These are phyloP conservation scores for Rambutsinella grinnellia DNA, from an alignment of 2,888 invertebrate genomes.

Conservation along the genomic window DNA sequence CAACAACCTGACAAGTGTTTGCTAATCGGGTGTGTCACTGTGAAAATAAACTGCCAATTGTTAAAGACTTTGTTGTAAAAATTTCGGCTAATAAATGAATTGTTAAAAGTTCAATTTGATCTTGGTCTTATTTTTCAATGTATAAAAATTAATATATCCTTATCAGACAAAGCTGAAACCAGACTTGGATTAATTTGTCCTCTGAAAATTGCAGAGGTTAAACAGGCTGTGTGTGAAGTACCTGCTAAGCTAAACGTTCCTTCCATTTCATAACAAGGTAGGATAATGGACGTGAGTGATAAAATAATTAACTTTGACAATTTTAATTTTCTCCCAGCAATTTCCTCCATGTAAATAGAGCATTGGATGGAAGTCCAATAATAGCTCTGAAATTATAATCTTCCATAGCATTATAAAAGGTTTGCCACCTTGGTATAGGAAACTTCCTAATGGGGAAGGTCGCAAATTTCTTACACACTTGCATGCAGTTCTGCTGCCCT, in stretches of 20 bases:
- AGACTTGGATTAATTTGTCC: slow-evolving; percentile 10
- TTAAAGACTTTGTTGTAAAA: slow-evolving; percentile 26
- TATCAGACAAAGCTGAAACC: not conserved
- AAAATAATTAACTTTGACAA: not conserved
- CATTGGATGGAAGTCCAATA: not conserved
- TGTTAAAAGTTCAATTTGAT: not conserved
- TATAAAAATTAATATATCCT: too few species aligned
- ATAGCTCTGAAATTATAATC: not conserved
- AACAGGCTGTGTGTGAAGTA: slow-evolving; percentile 20
- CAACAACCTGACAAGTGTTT: slow-evolving; percentile 27
- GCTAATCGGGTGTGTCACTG: slow-evolving; percentile 53
- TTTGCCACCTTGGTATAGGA: slow-evolving; percentile 8
- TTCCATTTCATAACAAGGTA: not conserved
- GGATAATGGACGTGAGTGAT: not conserved
- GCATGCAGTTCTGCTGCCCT: slow-evolving; percentile 59
- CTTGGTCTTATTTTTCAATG: not conserved
- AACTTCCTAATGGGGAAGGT: slow-evolving; percentile 61
- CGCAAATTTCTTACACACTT: slow-evolving; percentile 39
- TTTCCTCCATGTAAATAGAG: not conserved
- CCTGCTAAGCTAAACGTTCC: slow-evolving; percentile 6
- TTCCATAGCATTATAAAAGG: not conserved
- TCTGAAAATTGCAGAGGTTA: slow-evolving; percentile 12
- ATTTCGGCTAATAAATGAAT: not conserved
- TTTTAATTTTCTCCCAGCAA: slow-evolving; percentile 33
- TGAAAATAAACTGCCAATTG: too few species aligned